Evolutionary conservation across 2,797 vertebrate genomes (phyloP).

Genomic region (Pelodytes ibericus): DNA sequence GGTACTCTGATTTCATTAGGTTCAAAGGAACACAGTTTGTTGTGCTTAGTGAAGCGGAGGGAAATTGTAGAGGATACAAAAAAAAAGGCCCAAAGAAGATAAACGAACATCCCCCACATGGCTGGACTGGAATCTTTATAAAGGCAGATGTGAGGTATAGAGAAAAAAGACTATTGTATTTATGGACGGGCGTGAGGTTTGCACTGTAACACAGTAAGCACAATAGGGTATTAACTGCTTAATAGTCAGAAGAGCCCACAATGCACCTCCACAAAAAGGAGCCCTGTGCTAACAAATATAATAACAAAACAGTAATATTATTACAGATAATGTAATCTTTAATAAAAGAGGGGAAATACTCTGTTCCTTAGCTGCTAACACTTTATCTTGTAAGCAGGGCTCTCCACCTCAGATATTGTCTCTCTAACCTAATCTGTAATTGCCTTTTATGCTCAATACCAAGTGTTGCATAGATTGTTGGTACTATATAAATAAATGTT

Average conservation of each 20-base stretch:
- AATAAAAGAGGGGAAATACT: too few species aligned
- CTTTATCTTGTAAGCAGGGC: too few species aligned
- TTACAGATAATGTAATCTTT: too few species aligned
- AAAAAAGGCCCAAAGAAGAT: slow-evolving; percentile 28
- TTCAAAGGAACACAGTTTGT: slow-evolving; percentile 41
- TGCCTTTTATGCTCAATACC: too few species aligned
- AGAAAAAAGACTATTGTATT: slow-evolving; percentile 3
- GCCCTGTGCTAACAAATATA: too few species aligned
- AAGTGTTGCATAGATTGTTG: too few species aligned
- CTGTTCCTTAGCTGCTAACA: too few species aligned
- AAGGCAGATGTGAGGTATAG: slow-evolving; percentile 25
- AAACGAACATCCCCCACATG: slow-evolving; percentile 41
- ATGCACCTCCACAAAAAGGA: neutral
- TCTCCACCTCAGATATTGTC: too few species aligned
- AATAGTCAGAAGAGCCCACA: neutral
- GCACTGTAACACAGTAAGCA: neutral
- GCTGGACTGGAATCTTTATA: slow-evolving; percentile 20
- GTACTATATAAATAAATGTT: too few species aligned
- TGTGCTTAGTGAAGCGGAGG: slow-evolving; percentile 45
- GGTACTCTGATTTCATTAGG: slow-evolving; percentile 54
- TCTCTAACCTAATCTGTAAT: too few species aligned
- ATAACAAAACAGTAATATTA: too few species aligned
- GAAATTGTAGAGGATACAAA: slow-evolving; percentile 40
- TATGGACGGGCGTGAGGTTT: neutral
- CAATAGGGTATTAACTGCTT: neutral